Conservation (phyloP, 2,888 invertebrate species). For the Heliothis peltigera region DNA sequence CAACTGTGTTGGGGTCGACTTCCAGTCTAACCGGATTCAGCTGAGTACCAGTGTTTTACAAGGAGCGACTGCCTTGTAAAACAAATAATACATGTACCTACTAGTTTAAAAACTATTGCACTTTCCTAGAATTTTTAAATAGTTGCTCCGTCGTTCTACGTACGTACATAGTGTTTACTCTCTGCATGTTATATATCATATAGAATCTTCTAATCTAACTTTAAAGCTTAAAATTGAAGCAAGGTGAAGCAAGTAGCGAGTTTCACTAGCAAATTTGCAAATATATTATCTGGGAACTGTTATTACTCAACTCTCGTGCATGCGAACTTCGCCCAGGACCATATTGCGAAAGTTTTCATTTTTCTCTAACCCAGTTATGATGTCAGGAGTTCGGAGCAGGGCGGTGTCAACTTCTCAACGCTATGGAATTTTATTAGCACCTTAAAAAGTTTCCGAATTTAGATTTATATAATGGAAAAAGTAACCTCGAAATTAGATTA, state of each 20-base stretch:
- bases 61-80: too few species aligned
- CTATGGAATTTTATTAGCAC: constrained; percentile 77
- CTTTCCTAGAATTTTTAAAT: constrained; percentile 7
- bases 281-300: constrained; percentile 75
- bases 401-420: constrained; percentile 74
- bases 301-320: constrained; percentile 78
- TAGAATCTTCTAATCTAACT: constrained; percentile 65
- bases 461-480: constrained; percentile 70
- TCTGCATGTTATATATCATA: constrained; percentile 50
- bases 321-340: constrained; percentile 73
- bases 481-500: constrained; percentile 59
- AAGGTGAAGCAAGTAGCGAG: constrained; percentile 64
- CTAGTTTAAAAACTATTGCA: too few species aligned
- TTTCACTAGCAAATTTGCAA: constrained; percentile 73
- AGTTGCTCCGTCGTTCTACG: not conserved
- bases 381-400: constrained; percentile 68
- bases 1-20: too few species aligned
- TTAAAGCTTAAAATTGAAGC: constrained; percentile 64
- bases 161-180: constrained; percentile 5
- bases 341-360: constrained; percentile 87
- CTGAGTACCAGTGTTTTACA: too few species aligned
- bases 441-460: constrained; percentile 71
- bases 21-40: too few species aligned
- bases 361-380: constrained; percentile 86
- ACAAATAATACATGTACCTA: too few species aligned